A percentile compares a stretch with the other conserved stretches of the same genome.
Evolutionary conservation across 30 jellyfish, hydroid and myxozoan genomes (phyloP).

Genomic region (Hydractinia echinata): DNA sequence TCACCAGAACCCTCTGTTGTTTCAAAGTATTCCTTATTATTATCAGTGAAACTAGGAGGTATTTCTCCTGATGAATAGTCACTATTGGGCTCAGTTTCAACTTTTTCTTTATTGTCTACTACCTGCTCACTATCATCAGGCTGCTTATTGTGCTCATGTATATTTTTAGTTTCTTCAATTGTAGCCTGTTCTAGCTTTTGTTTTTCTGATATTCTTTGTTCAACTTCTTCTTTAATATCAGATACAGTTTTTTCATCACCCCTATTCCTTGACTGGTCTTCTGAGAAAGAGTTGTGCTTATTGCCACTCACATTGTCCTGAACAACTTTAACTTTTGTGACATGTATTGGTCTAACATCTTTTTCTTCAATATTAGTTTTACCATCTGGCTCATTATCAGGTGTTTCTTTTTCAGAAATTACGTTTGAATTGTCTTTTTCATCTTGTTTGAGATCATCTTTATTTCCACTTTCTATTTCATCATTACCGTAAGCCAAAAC

Average conservation of each 20-base stretch:
- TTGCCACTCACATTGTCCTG: slow-evolving; percentile 24
- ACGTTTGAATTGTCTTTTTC: slow-evolving; percentile 1
- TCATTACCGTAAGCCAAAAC: not conserved
- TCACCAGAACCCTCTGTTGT: no score
- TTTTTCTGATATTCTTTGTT: not conserved
- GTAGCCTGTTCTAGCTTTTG: not conserved
- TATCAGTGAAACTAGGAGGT: no score
- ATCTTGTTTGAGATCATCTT: not conserved
- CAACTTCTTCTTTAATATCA: slow-evolving; percentile 15
- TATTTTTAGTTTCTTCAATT: not conserved
- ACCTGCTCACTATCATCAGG: not conserved
- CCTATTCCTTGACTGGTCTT: slow-evolving; percentile 13
- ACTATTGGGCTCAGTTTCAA: not conserved
- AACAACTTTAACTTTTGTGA: slow-evolving; percentile 21
- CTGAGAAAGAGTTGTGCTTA: slow-evolving; percentile 28
- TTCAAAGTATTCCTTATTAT: no score
- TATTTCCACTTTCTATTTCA: not conserved
- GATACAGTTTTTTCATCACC: slow-evolving; percentile 29
- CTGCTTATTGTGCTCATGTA: not conserved
- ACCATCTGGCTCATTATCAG: not conserved
- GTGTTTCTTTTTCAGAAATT: not conserved
- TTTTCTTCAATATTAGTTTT: not conserved
- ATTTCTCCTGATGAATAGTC: not conserved
- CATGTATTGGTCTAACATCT: not conserved
- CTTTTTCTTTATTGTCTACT: not conserved